Percentiles rank a stretch among this genome's conserved stretches.
These are phyloP conservation scores for Montipora cactus DNA, from an alignment of 64 coral and sea anemone genomes.

Conservation along the genomic window DNA sequence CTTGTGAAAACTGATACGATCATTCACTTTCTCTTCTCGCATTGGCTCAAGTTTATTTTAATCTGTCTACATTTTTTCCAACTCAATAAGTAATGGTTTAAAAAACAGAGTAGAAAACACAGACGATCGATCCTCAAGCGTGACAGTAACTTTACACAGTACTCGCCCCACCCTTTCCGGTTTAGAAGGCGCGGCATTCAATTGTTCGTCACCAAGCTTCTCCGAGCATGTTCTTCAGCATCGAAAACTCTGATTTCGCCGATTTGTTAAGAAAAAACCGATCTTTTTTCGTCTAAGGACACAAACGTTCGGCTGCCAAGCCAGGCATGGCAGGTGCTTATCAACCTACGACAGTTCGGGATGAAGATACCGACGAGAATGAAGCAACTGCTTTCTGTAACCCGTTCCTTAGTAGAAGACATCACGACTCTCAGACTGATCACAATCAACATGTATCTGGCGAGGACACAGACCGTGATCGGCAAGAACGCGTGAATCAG, in stretches of 20 bases:
- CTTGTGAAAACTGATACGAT: too few species aligned
- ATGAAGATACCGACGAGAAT: conserved; percentile 54
- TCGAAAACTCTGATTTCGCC: neutral
- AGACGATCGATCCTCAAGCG: too few species aligned
- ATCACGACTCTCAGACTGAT: conserved; percentile 36
- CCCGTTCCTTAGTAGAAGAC: conserved; percentile 66
- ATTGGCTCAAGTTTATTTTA: too few species aligned
- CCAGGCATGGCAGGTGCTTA: conserved; percentile 81
- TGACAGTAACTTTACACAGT: neutral
- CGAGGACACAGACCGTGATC: neutral
- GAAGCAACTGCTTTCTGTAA: conserved; percentile 52
- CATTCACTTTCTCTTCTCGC: too few species aligned
- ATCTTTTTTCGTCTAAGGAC: neutral
- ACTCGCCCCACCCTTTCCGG: conserved; percentile 12
- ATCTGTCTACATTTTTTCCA: too few species aligned
- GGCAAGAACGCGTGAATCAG: conserved; percentile 40
- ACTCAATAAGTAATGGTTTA: too few species aligned
- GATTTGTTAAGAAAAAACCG: neutral
- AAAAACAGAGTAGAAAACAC: too few species aligned
- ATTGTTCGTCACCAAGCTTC: conserved; percentile 31
- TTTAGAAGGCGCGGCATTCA: conserved; percentile 17
- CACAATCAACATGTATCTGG: neutral
- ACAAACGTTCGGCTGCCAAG: neutral
- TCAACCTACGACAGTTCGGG: conserved; percentile 82
- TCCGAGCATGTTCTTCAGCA: neutral